Base-by-base conservation (phyloP, 2,113 vertebrate species). In the Gallinago undulata region DNA sequence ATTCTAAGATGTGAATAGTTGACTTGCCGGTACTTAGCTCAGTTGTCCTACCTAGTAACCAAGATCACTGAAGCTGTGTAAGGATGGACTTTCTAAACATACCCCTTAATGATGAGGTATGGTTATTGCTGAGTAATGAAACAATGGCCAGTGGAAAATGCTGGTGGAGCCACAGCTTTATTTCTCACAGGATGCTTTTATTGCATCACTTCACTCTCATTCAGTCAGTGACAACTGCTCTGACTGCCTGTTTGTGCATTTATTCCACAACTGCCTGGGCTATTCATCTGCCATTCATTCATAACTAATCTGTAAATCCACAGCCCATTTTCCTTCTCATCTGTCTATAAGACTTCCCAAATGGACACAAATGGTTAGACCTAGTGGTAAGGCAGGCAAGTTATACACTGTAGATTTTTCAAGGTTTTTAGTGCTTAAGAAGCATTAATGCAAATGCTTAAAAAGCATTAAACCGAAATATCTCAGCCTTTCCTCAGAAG, bases 101-200 rank as follows among this genome's bases (percentile, higher is more conserved):
- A 11, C 33, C 37, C 62, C 78, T 89, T 69, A 83, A 30, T 68
- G 23, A 50, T 72, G 75, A 90, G 55, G 10, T 84, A 19, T n/a
- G 60, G 60, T 72, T 90, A 68, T 87, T 95, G 66, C 76, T 91
- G 62, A 95, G 41, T 85, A 70, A 91, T 64, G n/a, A 62, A 90
- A 57, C 21, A 15, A 14, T 84, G 80, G 27, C 63, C 62, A 88
- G 68, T 43, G 60, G 43, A 85, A 96, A 83, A 89, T n/a, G 19
- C 62, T 90, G 82, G 63, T 90, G 47, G 75, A 93, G 17, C 51
- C 60, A 56, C 73, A 91, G 67, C 63, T 87, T 69, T 92, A 64
- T 84, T 88, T 93, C 63, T 86, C 68, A 75, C 35, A 78, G 64
- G 68, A 50, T 80, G 30, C 27, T 92, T 76, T 85, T 93, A 31